Base-by-base conservation (phyloP, 2,113 vertebrate species). In the Neoarius graeffei region DNA sequence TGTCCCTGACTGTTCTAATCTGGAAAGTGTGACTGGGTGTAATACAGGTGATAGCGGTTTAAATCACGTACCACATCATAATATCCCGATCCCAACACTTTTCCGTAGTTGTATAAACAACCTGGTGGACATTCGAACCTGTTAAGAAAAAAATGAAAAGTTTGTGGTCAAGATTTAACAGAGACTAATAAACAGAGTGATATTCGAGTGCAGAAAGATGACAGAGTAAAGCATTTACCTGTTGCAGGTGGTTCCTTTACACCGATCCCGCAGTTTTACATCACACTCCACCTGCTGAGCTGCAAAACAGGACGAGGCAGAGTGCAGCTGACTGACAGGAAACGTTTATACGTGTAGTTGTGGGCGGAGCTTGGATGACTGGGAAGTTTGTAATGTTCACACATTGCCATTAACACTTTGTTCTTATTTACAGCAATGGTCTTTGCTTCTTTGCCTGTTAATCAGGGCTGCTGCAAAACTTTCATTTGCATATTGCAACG, bases 201-300 rank as follows among this genome's bases (percentile, higher is more conserved):
- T 25, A 27, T 23, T 64, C 14, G 17, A 4, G n/a, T 60, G 14
- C 14, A 69, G 20, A 20, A 25, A 4, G 6, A 27, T 27, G 52
- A 59, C 3, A 59, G 3, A 81, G 27, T 81, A 42, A 59, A 27
- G 1, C 4, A 17, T 42, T 77, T 95, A 99, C 98, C 98, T 97
- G 94, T 99, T 99, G 84, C 98, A 99, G 59, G 98, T 98, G 67
- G 98, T 99, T 91, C 98, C 98, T 96, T 99, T 99, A 94, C 98
- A 99, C 74, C 94, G 96, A 93, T 99, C 98, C 91, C 98, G 96
- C 90, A 99, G 93, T 90, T 96, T 97, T 20, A 97, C 96, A 89
- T 99, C 97, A 94, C 98, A 99, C n/a, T 96, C 95, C 82, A 99
- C 95, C 92, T 98, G 96, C 93, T 99, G 98, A 92, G 96, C 98